Percentiles rank a stretch among this genome's conserved stretches.
These are phyloP conservation scores for Cosmia trapezina DNA, from an alignment of 2,888 invertebrate genomes.

Conservation along the genomic window DNA sequence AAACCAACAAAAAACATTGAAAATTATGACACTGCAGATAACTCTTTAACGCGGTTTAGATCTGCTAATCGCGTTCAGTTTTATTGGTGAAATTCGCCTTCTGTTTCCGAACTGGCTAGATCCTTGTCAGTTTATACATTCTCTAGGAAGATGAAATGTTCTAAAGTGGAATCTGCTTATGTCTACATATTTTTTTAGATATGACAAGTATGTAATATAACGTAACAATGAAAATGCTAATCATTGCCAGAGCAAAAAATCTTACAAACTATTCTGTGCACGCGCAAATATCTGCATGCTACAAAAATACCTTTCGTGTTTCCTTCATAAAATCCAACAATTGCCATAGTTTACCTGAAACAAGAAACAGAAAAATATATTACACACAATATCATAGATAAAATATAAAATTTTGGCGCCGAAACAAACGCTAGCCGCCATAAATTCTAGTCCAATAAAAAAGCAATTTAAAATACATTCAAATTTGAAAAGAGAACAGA, in stretches of 20 bases:
- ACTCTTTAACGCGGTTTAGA: no score
- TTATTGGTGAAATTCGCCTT: neutral
- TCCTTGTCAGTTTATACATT: slow-evolving; percentile 4
- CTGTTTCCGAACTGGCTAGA: neutral
- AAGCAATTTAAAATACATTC: slow-evolving; percentile 88
- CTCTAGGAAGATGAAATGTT: neutral
- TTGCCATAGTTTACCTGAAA: slow-evolving; percentile 64
- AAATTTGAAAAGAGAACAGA: slow-evolving; percentile 82
- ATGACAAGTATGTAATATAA: slow-evolving; percentile 13
- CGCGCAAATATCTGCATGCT: slow-evolving; percentile 56
- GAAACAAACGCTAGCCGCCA: slow-evolving; percentile 81
- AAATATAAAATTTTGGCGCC: slow-evolving; percentile 81
- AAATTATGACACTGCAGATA: no score
- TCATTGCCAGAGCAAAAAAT: slow-evolving; percentile 23
- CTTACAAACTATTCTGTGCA: slow-evolving; percentile 17
- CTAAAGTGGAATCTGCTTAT: neutral
- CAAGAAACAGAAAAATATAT: slow-evolving; percentile 66
- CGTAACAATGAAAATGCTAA: slow-evolving; percentile 37
- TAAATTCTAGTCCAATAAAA: slow-evolving; percentile 89
- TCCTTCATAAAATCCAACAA: slow-evolving; percentile 38
- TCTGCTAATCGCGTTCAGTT: no score
- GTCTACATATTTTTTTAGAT: neutral
- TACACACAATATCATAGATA: slow-evolving; percentile 71
- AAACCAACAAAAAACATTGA: no score
- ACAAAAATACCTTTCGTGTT: slow-evolving; percentile 60